Evolutionary conservation across 2,888 invertebrate species (phyloP), one percentile per base, ranked within the genome.

Genomic region (Thereva nobilitata): DNA sequence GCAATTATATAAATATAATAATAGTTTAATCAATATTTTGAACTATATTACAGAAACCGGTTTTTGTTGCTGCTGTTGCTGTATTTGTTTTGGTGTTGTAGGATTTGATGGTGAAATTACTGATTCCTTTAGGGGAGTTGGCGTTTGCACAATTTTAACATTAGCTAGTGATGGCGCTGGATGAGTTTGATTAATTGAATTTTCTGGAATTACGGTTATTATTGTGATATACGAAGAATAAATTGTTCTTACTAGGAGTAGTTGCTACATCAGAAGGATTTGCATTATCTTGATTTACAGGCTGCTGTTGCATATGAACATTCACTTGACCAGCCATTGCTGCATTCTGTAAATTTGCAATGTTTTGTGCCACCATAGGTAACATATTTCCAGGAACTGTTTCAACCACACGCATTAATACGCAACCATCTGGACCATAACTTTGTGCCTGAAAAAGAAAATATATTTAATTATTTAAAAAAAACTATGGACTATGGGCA

Each of bases 321-420:
- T 44, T 34, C 45, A 61, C 53, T 44, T 53, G 53, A 4, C 64
- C 54, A 34, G 67, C 67, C 55, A 72, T 71, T 1, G 73, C 70
- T 5, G 71, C 74, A 53, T 78, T 68, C 77, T 74, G 77, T 56
- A 74, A 74, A 40, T 77, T 74, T 2, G 77, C 75, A 63, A 77
- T 74, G 52, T 75, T 76, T 69, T 79, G 78, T 0, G 78, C 74
- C 37, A 79, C 71, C 55, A 78, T 74, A 9, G 79, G 78, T 45
- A 79, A 50, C 76, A 79, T 72, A 66, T 84, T 83, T 0, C 90
- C 89, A 5, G 91, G 89, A 59, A 93, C 89, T 0, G 96, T 96
- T 79, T 97, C 97, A 49, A 97, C 95, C 57, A 97, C 92, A 71
- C 96, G 90, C 94, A 98, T 97, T 35, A 96, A 87, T 64, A 97